Base-by-base conservation (phyloP, 2,113 vertebrate species). In the Ploceus nigricollis region DNA sequence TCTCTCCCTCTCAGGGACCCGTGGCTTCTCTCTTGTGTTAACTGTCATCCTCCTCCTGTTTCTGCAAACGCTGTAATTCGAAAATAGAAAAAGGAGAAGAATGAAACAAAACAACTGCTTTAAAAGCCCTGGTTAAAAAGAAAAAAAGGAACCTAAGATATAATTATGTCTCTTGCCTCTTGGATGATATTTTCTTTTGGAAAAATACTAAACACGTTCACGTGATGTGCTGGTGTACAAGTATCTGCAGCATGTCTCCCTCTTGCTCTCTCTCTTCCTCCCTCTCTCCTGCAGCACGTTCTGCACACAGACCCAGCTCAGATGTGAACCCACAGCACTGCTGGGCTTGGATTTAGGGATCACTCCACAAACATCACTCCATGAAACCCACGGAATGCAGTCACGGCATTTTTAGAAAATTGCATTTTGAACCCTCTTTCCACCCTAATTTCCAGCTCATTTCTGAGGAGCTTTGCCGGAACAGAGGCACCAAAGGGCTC, bases 71-170 rank as follows among this genome's bases (percentile, higher is more conserved):
- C 45, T 92, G 77, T 87, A 56, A 76, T 88, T 93, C 53, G 1
- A 94, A 96, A 97, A 94, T 92, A 96, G 96, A 87, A 93, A 93
- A 97, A 96, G 90, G 82, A 95, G 94, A 97, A 95, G 90, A 91
- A 95, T 58, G 54, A 96, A 95, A 75, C 57, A 83, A 80, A 96
- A 72, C 79, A 94, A 45, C 86, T 42, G 47, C 69, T 92, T 90
- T 2, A 95, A 94, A 81, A 75, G 16, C 60, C 27, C 39, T 3
- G 3, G 11, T 5, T 0, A 27, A 22, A 35, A 39, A 12, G 35
- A 64, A 58, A 92, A 90, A 37, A 6, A 1, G 64, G 91, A 95
- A 96, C 89, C 75, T 90, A 61, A 93, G 92, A 95, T 96, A 93
- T 93, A 95, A 96, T 95, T 96, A 94, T 82, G 92, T 33, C 68